Percentiles rank a stretch among this genome's conserved stretches.
These are phyloP conservation scores for Myotis davidii DNA, from an alignment of 2,113 vertebrate species.

Conservation along the genomic window DNA sequence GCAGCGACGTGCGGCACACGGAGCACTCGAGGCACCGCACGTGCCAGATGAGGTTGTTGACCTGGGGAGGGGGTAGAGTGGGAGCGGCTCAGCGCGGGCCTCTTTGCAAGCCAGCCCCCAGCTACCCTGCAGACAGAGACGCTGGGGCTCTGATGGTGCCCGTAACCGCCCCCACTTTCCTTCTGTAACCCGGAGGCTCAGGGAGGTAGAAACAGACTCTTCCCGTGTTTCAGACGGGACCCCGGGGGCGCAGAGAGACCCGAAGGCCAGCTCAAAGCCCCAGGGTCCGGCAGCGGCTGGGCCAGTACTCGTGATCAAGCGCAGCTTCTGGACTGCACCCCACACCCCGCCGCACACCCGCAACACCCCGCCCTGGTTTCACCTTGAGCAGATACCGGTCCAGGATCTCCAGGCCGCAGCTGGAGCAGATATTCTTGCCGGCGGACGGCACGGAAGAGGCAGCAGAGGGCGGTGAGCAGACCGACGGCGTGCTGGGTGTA, in stretches of 20 bases:
- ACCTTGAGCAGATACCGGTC: slow-evolving; percentile 98
- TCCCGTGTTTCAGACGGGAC: not conserved
- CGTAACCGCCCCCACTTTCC: slow-evolving; percentile 13
- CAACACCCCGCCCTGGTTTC: slow-evolving; percentile 6
- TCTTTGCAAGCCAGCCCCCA: not conserved
- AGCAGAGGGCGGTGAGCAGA: slow-evolving; percentile 92
- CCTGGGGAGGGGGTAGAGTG: slow-evolving; percentile 84
- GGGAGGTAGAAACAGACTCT: not conserved
- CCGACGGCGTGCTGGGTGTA: slow-evolving; percentile 95
- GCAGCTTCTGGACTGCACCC: not conserved
- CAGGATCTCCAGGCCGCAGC: slow-evolving; percentile 97
- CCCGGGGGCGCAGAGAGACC: not conserved
- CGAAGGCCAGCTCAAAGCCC: not conserved
- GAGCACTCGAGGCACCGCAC: slow-evolving; percentile 94
- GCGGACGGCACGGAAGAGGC: slow-evolving; percentile 91
- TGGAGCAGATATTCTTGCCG: slow-evolving; percentile 96
- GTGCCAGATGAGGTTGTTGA: slow-evolving; percentile 97
- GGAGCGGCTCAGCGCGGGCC: slow-evolving; percentile 43
- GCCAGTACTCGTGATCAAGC: not conserved
- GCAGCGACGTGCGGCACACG: slow-evolving; percentile 93
- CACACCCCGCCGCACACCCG: not conserved
- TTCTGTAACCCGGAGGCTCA: not conserved
- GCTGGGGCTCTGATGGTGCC: not conserved
- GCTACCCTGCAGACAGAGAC: not conserved
- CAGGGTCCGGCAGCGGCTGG: not conserved